Evolutionary conservation across 2,797 vertebrate genomes (phyloP).

Genomic region (Lindbergichthys nudifrons): DNA sequence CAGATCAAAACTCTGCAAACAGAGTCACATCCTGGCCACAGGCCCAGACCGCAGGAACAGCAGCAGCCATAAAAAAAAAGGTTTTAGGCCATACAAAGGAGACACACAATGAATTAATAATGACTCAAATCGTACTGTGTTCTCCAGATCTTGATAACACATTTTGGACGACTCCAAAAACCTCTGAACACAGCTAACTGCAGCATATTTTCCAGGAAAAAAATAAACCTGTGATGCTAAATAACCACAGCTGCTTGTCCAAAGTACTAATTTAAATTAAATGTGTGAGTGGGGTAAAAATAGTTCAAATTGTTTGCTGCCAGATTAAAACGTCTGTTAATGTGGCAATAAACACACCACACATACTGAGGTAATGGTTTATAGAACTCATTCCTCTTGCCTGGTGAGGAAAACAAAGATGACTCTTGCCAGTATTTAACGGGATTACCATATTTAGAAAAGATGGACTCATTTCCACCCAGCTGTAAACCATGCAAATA

Average conservation of each 20-base stretch:
- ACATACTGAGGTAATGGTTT: conserved; percentile 36
- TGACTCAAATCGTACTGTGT: conserved; percentile 62
- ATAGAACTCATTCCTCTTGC: conserved; percentile 57
- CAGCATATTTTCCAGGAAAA: conserved; percentile 44
- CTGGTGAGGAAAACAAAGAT: conserved; percentile 45
- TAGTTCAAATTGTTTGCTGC: conserved; percentile 37
- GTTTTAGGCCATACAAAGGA: conserved; percentile 60
- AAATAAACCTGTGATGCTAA: conserved; percentile 14
- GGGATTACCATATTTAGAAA: conserved; percentile 71
- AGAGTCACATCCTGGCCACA: conserved; percentile 62
- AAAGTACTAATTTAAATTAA: conserved; percentile 37
- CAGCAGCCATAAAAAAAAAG: conserved; percentile 64
- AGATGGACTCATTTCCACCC: conserved; percentile 62
- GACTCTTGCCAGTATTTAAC: conserved; percentile 66
- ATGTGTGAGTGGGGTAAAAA: conserved; percentile 33
- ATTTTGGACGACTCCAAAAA: conserved; percentile 30
- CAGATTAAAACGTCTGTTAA: conserved; percentile 33
- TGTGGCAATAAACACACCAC: conserved; percentile 27
- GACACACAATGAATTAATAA: conserved; percentile 70
- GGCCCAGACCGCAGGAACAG: conserved; percentile 58
- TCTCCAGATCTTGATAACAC: conserved; percentile 52
- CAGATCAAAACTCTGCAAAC: conserved; percentile 68
- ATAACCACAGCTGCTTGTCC: conserved; percentile 20
- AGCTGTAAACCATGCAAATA: conserved; percentile 65
- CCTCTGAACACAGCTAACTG: conserved; percentile 43